Percentiles rank a stretch among this genome's conserved stretches.
These are phyloP conservation scores for Cryptoprocta ferox DNA, from an alignment of 2,797 vertebrate species.

Conservation along the genomic window DNA sequence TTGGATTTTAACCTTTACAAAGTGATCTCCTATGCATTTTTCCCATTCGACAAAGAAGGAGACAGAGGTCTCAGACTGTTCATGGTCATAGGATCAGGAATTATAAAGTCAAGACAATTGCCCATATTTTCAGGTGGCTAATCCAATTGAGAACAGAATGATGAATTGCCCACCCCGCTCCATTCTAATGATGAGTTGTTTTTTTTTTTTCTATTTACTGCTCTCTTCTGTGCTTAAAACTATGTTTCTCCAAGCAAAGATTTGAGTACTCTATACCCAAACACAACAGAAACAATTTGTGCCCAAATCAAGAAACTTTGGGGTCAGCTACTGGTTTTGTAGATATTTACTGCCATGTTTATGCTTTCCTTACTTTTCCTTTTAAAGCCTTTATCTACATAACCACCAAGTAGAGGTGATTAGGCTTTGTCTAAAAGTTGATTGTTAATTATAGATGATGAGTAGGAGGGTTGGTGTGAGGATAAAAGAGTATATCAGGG, in stretches of 20 bases:
- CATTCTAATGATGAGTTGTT: not conserved
- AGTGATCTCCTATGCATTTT: not conserved
- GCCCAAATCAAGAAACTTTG: not conserved
- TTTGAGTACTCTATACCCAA: not conserved
- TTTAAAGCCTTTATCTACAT: not conserved
- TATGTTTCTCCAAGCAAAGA: not conserved
- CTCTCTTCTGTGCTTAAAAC: not conserved
- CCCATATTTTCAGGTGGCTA: not conserved
- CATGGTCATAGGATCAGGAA: not conserved
- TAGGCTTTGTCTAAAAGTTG: not conserved
- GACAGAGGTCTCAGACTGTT: not conserved
- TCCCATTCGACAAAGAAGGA: not conserved
- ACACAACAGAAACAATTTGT: not conserved
- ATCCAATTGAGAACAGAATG: not conserved
- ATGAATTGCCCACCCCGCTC: not conserved
- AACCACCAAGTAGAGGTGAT: not conserved
- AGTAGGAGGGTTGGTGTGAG: not conserved
- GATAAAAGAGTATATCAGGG: not conserved
- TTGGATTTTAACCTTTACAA: not conserved
- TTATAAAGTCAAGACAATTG: not conserved
- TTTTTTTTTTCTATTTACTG: not conserved
- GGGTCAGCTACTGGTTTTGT: not conserved
- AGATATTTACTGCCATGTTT: not conserved
- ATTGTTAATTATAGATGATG: not conserved
- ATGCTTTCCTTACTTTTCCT: not conserved